Percentiles rank a stretch among this genome's conserved stretches.
These are phyloP conservation scores for Phataginus tetradactyla DNA, from an alignment of 2,797 vertebrate genomes.

Conservation along the genomic window DNA sequence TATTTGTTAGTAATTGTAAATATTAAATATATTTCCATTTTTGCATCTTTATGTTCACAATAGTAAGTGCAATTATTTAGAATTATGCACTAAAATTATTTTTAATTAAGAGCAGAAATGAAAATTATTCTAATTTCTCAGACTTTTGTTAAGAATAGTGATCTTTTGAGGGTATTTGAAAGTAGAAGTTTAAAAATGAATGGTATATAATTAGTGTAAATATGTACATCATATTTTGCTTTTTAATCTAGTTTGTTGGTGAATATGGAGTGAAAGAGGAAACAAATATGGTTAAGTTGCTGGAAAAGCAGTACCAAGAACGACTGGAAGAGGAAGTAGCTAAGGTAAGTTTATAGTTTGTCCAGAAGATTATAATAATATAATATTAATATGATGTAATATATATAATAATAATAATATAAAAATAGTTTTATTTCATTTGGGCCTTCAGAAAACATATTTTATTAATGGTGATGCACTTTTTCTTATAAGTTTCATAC, in stretches of 20 bases:
- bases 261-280: conserved; percentile 74
- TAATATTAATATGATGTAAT: no score
- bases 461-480: background rate
- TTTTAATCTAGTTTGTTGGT: conserved; percentile 78
- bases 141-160: conserved; percentile 40
- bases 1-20: conserved; percentile 1
- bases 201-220: conserved; percentile 49
- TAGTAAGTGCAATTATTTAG: background rate
- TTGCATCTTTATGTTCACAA: conserved; percentile 39
- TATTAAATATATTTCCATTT: conserved; percentile 32
- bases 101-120: conserved; percentile 37
- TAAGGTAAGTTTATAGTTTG: conserved; percentile 88
- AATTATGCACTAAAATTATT: conserved; percentile 31
- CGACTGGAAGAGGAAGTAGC: conserved; percentile 95
- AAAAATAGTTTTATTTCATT: background rate
- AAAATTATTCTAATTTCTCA: conserved; percentile 1
- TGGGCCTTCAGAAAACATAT: background rate
- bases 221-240: conserved; percentile 64
- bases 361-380: background rate
- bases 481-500: conserved; percentile 1
- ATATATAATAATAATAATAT: no score
- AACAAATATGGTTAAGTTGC: conserved; percentile 67
- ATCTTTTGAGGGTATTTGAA: conserved; percentile 38
- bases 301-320: conserved; percentile 90
- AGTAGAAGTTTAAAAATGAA: conserved; percentile 10